A percentile compares a stretch with the other conserved stretches of the same genome.
Evolutionary conservation across 2,113 vertebrate genomes (phyloP).

Genomic region (Amblyornis subalaris): DNA sequence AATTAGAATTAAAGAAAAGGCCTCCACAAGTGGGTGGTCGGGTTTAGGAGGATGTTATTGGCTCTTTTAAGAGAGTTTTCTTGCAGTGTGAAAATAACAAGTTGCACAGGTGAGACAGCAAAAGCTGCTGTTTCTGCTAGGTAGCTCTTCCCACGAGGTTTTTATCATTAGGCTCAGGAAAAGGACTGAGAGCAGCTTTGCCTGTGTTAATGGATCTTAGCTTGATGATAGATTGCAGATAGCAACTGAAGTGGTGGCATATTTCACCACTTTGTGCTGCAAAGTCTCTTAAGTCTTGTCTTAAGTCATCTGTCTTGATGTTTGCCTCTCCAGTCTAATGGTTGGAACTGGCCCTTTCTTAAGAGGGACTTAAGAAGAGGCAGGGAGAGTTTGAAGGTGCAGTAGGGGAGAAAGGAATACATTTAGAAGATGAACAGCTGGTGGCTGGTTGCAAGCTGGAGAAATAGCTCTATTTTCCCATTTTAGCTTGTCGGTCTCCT

Average conservation of each 20-base stretch:
- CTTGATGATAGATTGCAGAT: neutral
- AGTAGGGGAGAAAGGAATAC: neutral
- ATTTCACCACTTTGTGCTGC: neutral
- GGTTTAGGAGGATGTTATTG: neutral
- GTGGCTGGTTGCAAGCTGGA: neutral
- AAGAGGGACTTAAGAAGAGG: neutral
- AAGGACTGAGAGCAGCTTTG: neutral
- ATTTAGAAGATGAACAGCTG: neutral
- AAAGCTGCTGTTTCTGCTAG: neutral
- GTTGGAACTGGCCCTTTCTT: neutral
- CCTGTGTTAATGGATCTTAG: neutral
- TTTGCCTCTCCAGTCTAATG: neutral
- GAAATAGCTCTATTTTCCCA: conserved; percentile 15
- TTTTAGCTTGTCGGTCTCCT: conserved; percentile 9
- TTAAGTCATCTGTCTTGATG: neutral
- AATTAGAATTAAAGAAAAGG: neutral
- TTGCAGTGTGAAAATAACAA: neutral
- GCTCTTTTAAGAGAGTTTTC: neutral
- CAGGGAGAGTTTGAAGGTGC: neutral
- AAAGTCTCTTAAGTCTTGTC: neutral
- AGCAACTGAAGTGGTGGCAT: neutral
- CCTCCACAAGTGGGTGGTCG: accelerated
- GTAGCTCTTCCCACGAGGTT: neutral
- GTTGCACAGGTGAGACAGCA: neutral
- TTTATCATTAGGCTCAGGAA: neutral